Evolutionary conservation across 1,140 invertebrate genomes (phyloP), one percentile per base, ranked within the genome.

Genomic region (Geopemphigus sp.): DNA sequence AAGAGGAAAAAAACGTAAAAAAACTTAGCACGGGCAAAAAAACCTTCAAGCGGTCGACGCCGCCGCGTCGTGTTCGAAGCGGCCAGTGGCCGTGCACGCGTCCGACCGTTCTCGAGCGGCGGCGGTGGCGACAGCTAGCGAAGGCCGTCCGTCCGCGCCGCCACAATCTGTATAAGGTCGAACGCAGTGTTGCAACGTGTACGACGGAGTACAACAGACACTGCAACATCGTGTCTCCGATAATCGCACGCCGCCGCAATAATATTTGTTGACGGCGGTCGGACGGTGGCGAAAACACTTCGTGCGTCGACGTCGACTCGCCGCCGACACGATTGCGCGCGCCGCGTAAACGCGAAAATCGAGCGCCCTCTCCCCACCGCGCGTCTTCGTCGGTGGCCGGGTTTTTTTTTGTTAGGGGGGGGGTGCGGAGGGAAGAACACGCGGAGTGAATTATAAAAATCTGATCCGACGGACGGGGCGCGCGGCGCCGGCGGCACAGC

Each of bases 111-210:
- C 19, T 24, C 54, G 64, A 22, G n/a, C 19, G 72, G 29, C 29
- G n/a, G 17, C 29, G n/a, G n/a, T n/a, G n/a, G 73, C 39, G 29
- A 54, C n/a, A 14, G 53, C 32, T 22, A n/a, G n/a, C 72, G 72
- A 74, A 54, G 72, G 54, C 32, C 56, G 47, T 22, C 54, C 22
- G 17, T 8, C 54, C 22, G 54, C 54, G n/a, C 56, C 56, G 56
- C 56, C 54, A 24, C 47, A 12, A 32, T 14, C 24, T 17, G 19
- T 39, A 32, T 32, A 57, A 76, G 73, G 73, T 57, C 73, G 73
- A 76, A 76, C 54, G 73, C 73, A 76, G 73, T 76, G 73, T 76
- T 76, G 73, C 73, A 76, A 56, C 73, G 53, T 76, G 32, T 76
- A 76, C 29, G 73, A 54, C 32, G 32, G n/a, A n/a, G n/a, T 39